A percentile compares a stretch with the other conserved stretches of the same genome.
Evolutionary conservation across 1,140 invertebrate genomes (phyloP).

Genomic region (Formica exsecta): DNA sequence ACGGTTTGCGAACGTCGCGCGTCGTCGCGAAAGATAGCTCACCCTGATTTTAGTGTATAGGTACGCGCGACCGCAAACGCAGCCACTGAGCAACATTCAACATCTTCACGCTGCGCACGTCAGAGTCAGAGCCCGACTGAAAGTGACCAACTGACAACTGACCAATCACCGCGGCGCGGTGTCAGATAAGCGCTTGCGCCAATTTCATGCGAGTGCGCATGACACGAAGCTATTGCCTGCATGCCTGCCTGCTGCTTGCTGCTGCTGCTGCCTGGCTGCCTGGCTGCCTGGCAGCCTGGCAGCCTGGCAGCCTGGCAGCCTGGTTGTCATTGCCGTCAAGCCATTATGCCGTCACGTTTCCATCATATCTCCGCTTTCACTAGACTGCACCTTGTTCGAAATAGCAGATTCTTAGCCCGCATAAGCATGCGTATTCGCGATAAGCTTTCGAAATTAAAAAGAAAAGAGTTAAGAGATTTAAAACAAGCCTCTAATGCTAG

Average conservation of each 20-base stretch:
- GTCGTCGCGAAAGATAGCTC: not conserved
- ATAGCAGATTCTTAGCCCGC: not conserved
- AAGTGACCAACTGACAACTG: slow-evolving; percentile 4
- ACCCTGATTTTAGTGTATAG: not conserved
- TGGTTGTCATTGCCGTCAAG: too few species aligned
- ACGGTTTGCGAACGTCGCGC: not conserved
- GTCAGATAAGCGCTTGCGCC: not conserved
- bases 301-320: too few species aligned
- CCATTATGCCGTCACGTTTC: not conserved
- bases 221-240: not conserved
- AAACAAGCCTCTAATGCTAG: not conserved
- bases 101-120: slow-evolving; percentile 23
- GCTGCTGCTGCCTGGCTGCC: too few species aligned
- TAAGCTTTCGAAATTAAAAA: not conserved
- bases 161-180: not conserved
- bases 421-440: too few species aligned
- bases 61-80: slow-evolving; percentile 1
- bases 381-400: not conserved
- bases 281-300: too few species aligned
- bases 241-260: too few species aligned
- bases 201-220: not conserved
- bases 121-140: slow-evolving; percentile 34
- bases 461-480: not conserved
- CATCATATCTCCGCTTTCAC: not conserved
- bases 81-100: not conserved